These are phyloP conservation scores for Rhagoletis zephyria DNA, from an alignment of 1,140 invertebrate genomes.

Conservation along the genomic window DNA sequence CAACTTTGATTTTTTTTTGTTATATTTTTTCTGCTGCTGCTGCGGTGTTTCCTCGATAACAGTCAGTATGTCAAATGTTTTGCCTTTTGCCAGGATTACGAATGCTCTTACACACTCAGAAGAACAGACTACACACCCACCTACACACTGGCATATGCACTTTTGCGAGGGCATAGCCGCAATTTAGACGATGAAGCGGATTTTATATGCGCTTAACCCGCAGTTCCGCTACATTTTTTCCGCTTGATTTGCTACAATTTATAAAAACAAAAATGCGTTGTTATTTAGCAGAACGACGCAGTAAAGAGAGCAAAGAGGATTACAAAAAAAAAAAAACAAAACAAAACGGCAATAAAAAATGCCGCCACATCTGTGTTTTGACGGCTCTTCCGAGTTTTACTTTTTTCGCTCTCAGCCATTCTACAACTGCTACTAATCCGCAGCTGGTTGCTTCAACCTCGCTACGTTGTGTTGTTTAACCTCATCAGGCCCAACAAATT, in stretches of 20 bases:
- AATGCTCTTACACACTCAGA: neutral
- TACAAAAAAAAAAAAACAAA: neutral
- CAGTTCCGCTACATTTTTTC: conserved; percentile 41
- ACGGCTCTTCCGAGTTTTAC: neutral
- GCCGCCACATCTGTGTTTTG: too few species aligned
- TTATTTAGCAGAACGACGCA: neutral
- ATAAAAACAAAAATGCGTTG: conserved; percentile 17
- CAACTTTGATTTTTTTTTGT: neutral
- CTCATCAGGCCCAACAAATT: conserved; percentile 36
- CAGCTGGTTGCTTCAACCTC: too few species aligned
- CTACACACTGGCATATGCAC: neutral
- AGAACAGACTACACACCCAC: too few species aligned
- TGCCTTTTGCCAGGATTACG: neutral
- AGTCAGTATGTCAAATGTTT: conserved; percentile 13
- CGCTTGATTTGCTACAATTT: conserved; percentile 39
- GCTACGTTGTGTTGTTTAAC: neutral
- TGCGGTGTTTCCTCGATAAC: neutral
- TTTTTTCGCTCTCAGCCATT: neutral
- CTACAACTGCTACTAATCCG: neutral
- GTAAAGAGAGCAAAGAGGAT: neutral
- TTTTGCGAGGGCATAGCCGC: conserved; percentile 10
- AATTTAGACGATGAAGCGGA: conserved; percentile 20
- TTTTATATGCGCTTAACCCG: conserved; percentile 40
- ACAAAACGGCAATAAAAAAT: neutral
- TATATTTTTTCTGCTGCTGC: neutral